A percentile compares a stretch with the other conserved stretches of the same genome.
phyloP scores from a whole-genome alignment of 2,797 vertebrate genomes.

The Channallabes apus region DNA sequence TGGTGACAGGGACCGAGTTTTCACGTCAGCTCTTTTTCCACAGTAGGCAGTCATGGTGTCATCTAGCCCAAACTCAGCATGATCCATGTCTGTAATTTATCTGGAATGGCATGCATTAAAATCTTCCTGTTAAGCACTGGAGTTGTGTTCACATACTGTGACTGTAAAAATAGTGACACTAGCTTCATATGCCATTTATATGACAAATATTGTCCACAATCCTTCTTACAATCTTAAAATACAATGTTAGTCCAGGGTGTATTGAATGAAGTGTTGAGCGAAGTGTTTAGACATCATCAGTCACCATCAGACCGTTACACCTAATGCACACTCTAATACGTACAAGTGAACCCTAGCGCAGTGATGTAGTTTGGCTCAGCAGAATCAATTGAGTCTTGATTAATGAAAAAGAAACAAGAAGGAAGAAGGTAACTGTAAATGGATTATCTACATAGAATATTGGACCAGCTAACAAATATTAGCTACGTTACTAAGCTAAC shows the following conservation, averaged over 20 bases:
- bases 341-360: neutral
- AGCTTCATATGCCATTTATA: neutral
- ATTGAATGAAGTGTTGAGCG: neutral
- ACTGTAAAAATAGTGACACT: neutral
- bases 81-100: conserved; percentile 4
- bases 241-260: neutral
- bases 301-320: no score
- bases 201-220: neutral
- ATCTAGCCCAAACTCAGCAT: neutral
- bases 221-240: neutral
- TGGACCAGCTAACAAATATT: neutral
- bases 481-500: neutral
- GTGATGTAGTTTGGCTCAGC: neutral
- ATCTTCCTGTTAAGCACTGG: neutral
- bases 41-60: neutral
- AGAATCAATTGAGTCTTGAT: neutral
- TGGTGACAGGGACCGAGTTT: neutral
- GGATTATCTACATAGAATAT: neutral
- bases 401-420: neutral
- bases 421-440: neutral
- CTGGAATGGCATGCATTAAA: conserved; percentile 14
- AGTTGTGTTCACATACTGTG: neutral
- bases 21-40: conserved; percentile 29
- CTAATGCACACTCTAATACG: no score
- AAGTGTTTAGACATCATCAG: no score